phyloP scores from a whole-genome alignment of 2,888 invertebrate genomes.

The Eupithecia abbreviata region DNA sequence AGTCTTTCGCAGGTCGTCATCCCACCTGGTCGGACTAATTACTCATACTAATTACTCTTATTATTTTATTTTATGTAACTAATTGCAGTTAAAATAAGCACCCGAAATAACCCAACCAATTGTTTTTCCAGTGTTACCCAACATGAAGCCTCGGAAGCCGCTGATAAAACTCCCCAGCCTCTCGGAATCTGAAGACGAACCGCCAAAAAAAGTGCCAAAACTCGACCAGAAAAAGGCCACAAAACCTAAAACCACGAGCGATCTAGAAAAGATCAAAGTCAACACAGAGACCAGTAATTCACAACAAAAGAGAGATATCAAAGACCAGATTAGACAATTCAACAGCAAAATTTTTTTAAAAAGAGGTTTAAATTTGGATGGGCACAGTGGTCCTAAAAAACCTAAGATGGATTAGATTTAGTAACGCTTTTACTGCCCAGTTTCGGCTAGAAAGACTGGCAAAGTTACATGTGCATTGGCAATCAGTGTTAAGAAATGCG shows the following conservation, averaged over 20 bases:
- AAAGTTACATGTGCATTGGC: too few relatives aligned
- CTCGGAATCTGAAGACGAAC: constrained; percentile 60
- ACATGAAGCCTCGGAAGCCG: constrained; percentile 75
- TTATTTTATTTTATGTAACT: too few relatives aligned
- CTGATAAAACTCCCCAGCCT: constrained; percentile 71
- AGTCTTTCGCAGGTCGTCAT: too few relatives aligned
- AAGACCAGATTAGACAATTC: background rate
- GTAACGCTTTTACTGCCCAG: too few relatives aligned
- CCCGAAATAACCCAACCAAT: background rate
- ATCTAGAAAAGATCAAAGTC: constrained; percentile 56
- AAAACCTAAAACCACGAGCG: constrained; percentile 46
- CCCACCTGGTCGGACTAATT: too few relatives aligned
- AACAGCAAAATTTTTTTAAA: background rate
- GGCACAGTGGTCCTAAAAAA: background rate
- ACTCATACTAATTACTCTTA: too few relatives aligned
- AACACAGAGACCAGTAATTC: background rate
- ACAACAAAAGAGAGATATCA: background rate
- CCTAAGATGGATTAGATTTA: constrained; percentile 2
- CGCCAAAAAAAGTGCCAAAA: constrained; percentile 52
- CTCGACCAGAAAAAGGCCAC: constrained; percentile 48
- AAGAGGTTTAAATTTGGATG: background rate
- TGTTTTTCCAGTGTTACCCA: constrained; percentile 65
- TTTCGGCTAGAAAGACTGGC: too few relatives aligned
- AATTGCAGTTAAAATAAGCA: too few relatives aligned
- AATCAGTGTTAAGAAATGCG: too few relatives aligned